Evolutionary conservation across 2,113 vertebrate species (phyloP).

Genomic region (Apteryx owenii): DNA sequence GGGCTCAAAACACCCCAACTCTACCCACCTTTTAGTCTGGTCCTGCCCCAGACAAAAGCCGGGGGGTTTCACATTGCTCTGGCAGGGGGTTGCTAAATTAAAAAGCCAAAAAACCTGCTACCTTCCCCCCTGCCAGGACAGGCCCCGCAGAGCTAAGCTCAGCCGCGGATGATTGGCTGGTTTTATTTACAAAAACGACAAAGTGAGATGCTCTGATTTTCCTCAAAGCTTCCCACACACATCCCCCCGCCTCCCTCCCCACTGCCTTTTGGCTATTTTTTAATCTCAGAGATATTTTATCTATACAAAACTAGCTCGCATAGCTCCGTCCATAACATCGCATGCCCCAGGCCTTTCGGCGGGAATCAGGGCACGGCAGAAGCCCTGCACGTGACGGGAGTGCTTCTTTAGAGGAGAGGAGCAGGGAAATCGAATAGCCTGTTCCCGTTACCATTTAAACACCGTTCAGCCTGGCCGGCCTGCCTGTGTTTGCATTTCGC

Average conservation of each 20-base stretch:
- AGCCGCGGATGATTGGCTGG: too few species aligned
- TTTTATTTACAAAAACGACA: background rate
- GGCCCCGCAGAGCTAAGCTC: too few species aligned
- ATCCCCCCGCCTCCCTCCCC: too few species aligned
- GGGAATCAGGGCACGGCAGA: background rate
- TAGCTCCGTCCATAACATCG: background rate
- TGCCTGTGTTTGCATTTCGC: background rate
- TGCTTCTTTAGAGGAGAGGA: fast-evolving
- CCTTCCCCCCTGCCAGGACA: too few species aligned
- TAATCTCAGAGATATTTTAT: slow-evolving; percentile 11
- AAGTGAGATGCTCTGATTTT: background rate
- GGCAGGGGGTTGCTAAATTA: too few species aligned
- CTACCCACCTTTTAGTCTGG: too few species aligned
- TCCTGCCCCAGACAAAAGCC: too few species aligned
- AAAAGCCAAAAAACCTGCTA: too few species aligned
- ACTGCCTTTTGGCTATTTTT: fast-evolving
- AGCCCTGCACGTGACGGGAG: fast-evolving
- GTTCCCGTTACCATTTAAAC: background rate
- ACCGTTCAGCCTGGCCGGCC: background rate
- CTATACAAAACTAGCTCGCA: background rate
- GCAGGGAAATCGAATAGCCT: background rate
- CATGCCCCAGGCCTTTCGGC: background rate
- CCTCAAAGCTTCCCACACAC: background rate
- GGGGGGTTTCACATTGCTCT: too few species aligned
- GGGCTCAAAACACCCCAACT: too few species aligned